Evolutionary conservation across 2,888 invertebrate genomes (phyloP).

Genomic region (Antheraea assamensis): DNA sequence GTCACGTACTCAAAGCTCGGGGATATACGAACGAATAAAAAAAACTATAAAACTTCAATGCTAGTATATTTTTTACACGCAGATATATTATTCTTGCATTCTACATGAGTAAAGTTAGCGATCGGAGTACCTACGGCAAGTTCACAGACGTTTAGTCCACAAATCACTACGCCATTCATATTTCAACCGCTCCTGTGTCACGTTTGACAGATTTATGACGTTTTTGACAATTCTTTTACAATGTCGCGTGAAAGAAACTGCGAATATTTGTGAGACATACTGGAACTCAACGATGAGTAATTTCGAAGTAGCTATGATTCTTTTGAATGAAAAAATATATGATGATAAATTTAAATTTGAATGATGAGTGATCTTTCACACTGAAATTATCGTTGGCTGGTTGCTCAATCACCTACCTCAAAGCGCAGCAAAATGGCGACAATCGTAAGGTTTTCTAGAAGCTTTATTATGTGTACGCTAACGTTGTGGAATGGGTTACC

Average conservation of each 20-base stretch:
- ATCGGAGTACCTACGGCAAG: slow-evolving; percentile 6
- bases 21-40: not conserved
- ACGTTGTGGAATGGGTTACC: no score
- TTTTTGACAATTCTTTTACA: slow-evolving; percentile 72
- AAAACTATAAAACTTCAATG: not conserved
- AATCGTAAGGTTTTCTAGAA: no score
- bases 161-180: slow-evolving; percentile 73
- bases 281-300: no score
- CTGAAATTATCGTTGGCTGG: no score
- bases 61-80: not conserved
- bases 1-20: not conserved
- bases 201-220: slow-evolving; percentile 72
- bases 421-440: no score
- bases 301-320: no score
- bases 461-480: no score
- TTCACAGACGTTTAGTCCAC: slow-evolving; percentile 45
- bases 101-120: not conserved
- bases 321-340: no score
- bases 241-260: slow-evolving; percentile 36
- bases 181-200: slow-evolving; percentile 65
- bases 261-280: not conserved
- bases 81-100: not conserved
- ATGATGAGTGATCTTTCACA: no score
- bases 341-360: no score
- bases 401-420: no score